Conservation (phyloP, 2,113 vertebrate species). For the Hipposideros armiger region DNA sequence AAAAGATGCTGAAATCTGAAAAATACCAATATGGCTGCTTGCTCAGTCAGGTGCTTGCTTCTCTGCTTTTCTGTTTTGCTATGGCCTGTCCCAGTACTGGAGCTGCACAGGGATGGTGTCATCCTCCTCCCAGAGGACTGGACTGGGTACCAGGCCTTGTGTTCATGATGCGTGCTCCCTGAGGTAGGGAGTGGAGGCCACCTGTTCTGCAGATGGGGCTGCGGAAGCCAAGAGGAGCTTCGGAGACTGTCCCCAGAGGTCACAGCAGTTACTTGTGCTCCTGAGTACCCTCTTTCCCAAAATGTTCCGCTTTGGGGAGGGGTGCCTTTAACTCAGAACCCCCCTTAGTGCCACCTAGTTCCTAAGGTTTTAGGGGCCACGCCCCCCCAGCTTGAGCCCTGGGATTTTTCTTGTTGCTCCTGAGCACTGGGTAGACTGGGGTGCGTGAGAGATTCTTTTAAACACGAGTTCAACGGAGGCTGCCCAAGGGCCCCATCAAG, state of each 20-base stretch:
- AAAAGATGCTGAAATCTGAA: slow-evolving; percentile 73
- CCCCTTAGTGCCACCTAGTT: neutral
- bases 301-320: neutral
- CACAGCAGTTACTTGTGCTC: neutral
- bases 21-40: slow-evolving; percentile 42
- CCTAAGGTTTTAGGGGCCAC: neutral
- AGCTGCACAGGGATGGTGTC: neutral
- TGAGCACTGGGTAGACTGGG: neutral
- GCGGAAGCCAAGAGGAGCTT: neutral
- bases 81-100: neutral
- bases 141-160: neutral
- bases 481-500: neutral
- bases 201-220: neutral
- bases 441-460: neutral
- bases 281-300: neutral
- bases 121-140: neutral
- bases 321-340: neutral
- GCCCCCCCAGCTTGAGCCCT: neutral
- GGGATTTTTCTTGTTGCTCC: neutral
- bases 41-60: neutral
- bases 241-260: neutral
- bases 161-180: neutral
- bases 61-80: slow-evolving; percentile 1
- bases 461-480: neutral
- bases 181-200: neutral